Base-by-base conservation (phyloP, 2,113 vertebrate species). In the Aplodontia rufa region DNA sequence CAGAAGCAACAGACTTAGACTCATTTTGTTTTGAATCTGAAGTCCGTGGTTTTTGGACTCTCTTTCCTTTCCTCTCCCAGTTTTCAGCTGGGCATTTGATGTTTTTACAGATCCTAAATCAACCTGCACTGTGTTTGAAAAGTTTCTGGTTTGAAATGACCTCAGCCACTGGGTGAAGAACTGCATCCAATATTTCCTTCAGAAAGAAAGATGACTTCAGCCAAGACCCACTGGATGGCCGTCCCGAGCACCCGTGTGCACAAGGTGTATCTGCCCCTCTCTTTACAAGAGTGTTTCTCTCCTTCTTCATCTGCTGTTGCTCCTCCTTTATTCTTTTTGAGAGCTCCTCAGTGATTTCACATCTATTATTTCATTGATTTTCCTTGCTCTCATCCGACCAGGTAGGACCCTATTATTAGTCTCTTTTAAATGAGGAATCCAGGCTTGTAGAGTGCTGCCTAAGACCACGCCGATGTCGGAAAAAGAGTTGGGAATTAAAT, bases 201-300 rank as follows among this genome's bases (percentile, higher is more conserved):
- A 83, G 82, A 76, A 64, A 87, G 94, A 83, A 78, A 76, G 83
- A 45, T 1, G 40, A 45, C 51, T 68, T 79, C 13, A 0, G 17
- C 8, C 1, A 51, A 32, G 24, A 17, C 49, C 14, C 0, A 0
- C 0, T 1, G 24, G 51, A 9, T 0, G 30, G 26, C 17, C 37
- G 3, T 0, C 28, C 60, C 6, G 6, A 3, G n/a, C 47, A 42
- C 14, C 32, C 28, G 28, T 68, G 68, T 53, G n/a, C 6, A 35
- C 53, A 20, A 74, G 20, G 4, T 13, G 1, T 5, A 0, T 22
- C 26, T 26, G 89, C 42, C 35, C 45, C 37, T 30, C 32, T 30
- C 17, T 24, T 85, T 42, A 45, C 24, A 58, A 37, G 58, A 4
- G 2, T 37, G 1, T 55, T 30, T 89, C 49, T 74, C 42, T 91